These are phyloP conservation scores for Prionchulus punctatus DNA, from an alignment of 2,888 invertebrate species.

Conservation along the genomic window DNA sequence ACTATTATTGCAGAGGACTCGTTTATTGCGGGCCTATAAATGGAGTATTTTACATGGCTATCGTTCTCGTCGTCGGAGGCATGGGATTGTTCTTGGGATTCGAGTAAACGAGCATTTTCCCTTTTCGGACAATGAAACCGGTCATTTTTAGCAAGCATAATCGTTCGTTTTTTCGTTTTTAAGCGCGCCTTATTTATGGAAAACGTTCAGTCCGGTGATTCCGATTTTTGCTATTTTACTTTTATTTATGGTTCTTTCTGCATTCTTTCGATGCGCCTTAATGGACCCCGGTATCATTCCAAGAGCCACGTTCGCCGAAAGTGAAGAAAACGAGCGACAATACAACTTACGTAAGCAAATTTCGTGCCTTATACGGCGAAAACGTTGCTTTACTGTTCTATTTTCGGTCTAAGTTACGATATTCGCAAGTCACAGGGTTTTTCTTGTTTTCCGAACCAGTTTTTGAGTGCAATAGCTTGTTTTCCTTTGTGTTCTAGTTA, in stretches of 20 bases:
- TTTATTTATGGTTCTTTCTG: constrained; percentile 77
- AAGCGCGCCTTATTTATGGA: constrained; percentile 79
- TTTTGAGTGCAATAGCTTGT: no score
- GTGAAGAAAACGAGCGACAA: constrained; percentile 70
- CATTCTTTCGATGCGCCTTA: constrained; percentile 75
- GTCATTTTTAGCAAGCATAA: neutral
- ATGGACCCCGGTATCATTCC: constrained; percentile 87
- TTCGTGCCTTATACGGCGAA: no score
- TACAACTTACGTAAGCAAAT: neutral
- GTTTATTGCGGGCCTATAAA: constrained; percentile 90
- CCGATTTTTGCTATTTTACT: constrained; percentile 76
- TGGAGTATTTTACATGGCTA: constrained; percentile 85
- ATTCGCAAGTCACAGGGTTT: no score
- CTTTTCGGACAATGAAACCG: neutral
- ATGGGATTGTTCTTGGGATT: constrained; percentile 88
- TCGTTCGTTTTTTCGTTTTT: constrained; percentile 13
- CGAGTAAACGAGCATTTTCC: constrained; percentile 56
- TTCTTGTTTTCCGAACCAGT: no score
- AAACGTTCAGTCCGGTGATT: constrained; percentile 70
- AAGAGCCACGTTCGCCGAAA: constrained; percentile 64
- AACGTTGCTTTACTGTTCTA: no score
- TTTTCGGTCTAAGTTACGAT: no score
- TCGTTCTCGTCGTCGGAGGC: constrained; percentile 78
- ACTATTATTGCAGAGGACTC: constrained; percentile 87
- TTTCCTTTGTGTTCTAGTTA: no score